Base-by-base conservation (phyloP, 2,888 invertebrate genomes). In the Stramonita haemastoma region DNA sequence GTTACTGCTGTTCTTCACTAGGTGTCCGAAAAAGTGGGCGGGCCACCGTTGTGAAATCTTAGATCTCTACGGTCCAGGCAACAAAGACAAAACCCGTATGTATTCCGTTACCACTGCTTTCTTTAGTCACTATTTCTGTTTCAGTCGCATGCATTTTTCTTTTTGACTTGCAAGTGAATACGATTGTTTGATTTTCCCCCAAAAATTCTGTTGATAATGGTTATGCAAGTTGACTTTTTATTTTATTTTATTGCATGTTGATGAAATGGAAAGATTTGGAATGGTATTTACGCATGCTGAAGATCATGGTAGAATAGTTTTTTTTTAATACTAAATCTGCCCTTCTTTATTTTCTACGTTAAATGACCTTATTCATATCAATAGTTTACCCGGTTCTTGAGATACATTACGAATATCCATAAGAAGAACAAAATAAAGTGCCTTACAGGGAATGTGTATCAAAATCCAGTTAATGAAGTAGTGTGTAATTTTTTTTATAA, bases 11-110 rank as follows among this genome's bases (percentile, higher is more conserved):
- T 86, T 77, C 22, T 56, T 57, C 86, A 34, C 60, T 88, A 91
- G 91, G 91, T 91, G 91, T 84, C 90, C 91, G 32, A 87, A 81
- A 87, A 60, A 90, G 79, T 91, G 90, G 91, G 89, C 89, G 77
- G 91, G 91, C 32, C 88, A 86, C 19, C 89, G 91, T 19, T 91
- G 91, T 73, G 91, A 91, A 89, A 87, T 81, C 66, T 86, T 89
- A 77, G 91, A 90, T 90, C 56, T 89, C 32, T 29, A 73, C 87
- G 77, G 89, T 81, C 57, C 89, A 26, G 84, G 87, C 66, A 87
- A 81, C 57, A 88, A 90, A 87, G 83, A 87, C 46, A 46, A 83
- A 70, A 86, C 29, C 87, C 90, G 91, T 91, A 91, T 88, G 91
- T 91, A 91, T 88, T 34, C 34, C 57, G 46, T 1, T 22, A 32